These are phyloP conservation scores for Lottia gigantea DNA, from an alignment of 2,888 invertebrate species.

Conservation along the genomic window DNA sequence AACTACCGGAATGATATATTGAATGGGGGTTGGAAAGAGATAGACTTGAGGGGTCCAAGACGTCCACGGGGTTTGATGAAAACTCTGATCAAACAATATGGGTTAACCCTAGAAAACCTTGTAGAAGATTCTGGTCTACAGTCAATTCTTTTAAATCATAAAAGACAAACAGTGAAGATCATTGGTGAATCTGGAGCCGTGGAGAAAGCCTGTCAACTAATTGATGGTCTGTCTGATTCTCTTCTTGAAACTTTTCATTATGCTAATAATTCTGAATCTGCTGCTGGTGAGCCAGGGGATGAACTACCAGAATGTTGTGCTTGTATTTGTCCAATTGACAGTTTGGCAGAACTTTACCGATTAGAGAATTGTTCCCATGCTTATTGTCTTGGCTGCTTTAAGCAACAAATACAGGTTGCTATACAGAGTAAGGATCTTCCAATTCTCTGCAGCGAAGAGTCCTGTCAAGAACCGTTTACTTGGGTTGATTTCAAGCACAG, in stretches of 20 bases:
- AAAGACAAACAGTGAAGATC: slow-evolving; percentile 34
- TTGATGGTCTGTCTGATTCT: slow-evolving; percentile 23
- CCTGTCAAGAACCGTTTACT: slow-evolving; percentile 41
- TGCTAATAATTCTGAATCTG: background rate
- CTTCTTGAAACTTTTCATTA: background rate
- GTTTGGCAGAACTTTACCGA: slow-evolving; percentile 38
- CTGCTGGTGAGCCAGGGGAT: background rate
- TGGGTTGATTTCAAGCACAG: slow-evolving; percentile 41
- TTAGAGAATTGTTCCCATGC: slow-evolving; percentile 60
- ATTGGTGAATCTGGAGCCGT: slow-evolving; percentile 35
- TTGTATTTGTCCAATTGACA: slow-evolving; percentile 52
- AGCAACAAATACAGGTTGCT: slow-evolving; percentile 35
- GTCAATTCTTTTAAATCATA: slow-evolving; percentile 32
- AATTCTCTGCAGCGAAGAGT: slow-evolving; percentile 45
- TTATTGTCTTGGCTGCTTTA: slow-evolving; percentile 54
- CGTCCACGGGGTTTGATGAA: slow-evolving; percentile 47
- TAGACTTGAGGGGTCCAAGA: slow-evolving; percentile 33
- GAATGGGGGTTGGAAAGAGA: background rate
- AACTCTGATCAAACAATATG: slow-evolving; percentile 37
- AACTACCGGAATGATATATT: slow-evolving; percentile 24
- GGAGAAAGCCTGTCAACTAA: slow-evolving; percentile 26
- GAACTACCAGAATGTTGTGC: slow-evolving; percentile 47
- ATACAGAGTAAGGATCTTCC: slow-evolving; percentile 47
- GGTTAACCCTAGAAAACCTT: slow-evolving; percentile 34
- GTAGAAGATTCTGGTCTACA: slow-evolving; percentile 25